Conservation (phyloP, 2,113 vertebrate genomes). For the Clarias gariepinus region DNA sequence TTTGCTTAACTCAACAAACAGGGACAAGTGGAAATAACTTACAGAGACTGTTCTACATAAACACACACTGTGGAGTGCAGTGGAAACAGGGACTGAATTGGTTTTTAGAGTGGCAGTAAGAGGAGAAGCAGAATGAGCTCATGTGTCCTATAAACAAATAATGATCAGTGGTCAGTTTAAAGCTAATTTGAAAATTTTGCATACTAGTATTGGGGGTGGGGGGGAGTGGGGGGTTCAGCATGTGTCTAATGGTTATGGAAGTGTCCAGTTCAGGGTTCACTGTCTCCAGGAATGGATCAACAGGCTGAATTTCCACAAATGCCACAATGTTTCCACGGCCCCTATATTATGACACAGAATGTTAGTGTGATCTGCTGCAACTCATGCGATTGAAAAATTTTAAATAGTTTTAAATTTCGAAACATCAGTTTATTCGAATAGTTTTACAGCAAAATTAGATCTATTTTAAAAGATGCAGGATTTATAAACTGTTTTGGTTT, state of each 20-base stretch:
- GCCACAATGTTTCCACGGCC: neutral
- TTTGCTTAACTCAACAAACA: neutral
- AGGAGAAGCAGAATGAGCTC: constrained; percentile 44
- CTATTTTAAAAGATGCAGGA: too few species aligned
- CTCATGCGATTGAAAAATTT: neutral
- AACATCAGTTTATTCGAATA: too few species aligned
- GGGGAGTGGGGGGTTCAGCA: neutral
- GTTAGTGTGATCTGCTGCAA: neutral
- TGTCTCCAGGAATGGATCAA: neutral
- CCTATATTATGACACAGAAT: neutral
- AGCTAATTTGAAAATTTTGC: neutral
- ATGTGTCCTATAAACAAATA: constrained; percentile 49
- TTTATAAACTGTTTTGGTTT: too few species aligned
- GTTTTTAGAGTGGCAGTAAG: neutral
- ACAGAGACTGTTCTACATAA: neutral
- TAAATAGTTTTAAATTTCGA: too few species aligned
- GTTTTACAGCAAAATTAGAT: too few species aligned
- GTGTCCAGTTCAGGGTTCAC: neutral
- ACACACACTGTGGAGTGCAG: constrained; percentile 6
- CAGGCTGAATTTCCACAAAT: neutral
- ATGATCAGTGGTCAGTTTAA: constrained; percentile 44
- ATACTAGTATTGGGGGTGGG: neutral
- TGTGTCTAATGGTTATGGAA: neutral
- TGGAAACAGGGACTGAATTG: constrained; percentile 7
- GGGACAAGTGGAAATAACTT: neutral